These are phyloP conservation scores for Eupleurogrammus muticus DNA, from an alignment of 2,797 vertebrate species.

Conservation along the genomic window DNA sequence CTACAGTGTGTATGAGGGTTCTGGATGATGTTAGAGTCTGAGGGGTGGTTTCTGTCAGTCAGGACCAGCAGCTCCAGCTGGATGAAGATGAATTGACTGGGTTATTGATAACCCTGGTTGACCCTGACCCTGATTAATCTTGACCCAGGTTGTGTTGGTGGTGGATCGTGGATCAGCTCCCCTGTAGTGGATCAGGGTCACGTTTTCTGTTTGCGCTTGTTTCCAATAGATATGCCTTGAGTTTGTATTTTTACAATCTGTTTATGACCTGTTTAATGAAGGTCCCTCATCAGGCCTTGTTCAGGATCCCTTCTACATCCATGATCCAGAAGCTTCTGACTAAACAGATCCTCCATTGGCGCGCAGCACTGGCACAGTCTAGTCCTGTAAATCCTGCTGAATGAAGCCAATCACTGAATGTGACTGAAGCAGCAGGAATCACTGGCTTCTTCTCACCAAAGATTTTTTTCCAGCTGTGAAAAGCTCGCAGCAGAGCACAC, in stretches of 20 bases:
- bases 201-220: no score
- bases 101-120: no score
- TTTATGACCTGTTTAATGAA: background rate
- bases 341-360: slow-evolving; percentile 13
- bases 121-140: no score
- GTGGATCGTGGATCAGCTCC: no score
- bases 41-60: no score
- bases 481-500: slow-evolving; percentile 46
- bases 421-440: slow-evolving; percentile 46
- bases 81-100: no score
- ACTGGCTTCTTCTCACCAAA: slow-evolving; percentile 76
- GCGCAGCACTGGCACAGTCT: slow-evolving; percentile 34
- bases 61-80: no score
- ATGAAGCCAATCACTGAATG: slow-evolving; percentile 42
- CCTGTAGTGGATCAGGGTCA: no score
- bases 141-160: no score
- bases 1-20: no score
- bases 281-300: background rate
- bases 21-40: no score
- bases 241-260: background rate
- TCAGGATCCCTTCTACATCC: slow-evolving; percentile 10
- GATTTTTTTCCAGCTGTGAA: slow-evolving; percentile 52
- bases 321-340: slow-evolving; percentile 10
- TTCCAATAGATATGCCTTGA: background rate
- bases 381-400: slow-evolving; percentile 31